Base-by-base conservation (phyloP, 2,888 invertebrate species). In the Dioctria rufipes region DNA sequence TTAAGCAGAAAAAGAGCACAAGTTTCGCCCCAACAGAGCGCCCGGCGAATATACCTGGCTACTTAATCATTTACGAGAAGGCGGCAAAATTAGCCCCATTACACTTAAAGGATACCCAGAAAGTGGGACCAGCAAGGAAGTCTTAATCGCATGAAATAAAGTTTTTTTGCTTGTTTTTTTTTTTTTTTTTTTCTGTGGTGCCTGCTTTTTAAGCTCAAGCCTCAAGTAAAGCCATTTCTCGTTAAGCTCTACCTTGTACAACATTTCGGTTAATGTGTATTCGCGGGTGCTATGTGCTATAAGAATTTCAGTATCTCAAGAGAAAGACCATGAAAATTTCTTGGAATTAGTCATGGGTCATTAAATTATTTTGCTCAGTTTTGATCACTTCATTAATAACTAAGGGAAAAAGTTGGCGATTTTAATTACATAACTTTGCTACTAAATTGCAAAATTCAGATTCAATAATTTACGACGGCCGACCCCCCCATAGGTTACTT, bases 121-220 rank as follows among this genome's bases (percentile, higher is more conserved):
- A 51, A 42, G 25, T 43, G 9, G 5, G 42, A 42, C 71, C 58
- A 66, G 63, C 54, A 25, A 25, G 25, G 25, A 25, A 39, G 63
- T 71, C 71, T 81, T 81, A 81, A 78, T 81, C 81, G 81, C 69
- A 42, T 66, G 51, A 77, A 77, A 80, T 77, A 77, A 80, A 63
- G 46, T 77, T 80, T 80, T 67, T 80, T 67, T 65, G 13, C 42
- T 77, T 67, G 42, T 80, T 66, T n/a, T 25, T 65, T 51, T 51
- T 77, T 61, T 43, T 77, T 0, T 40, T 42, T 61, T 60, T 25
- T 46, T 25, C 2, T 25, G 25, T 25, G 25, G 25, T 25, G 25
- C 25, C 25, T 25, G 25, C 43, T 54, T 66, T 66, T 66, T 66
- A 65, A 65, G 37, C 66, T 75, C 54, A 40, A 67, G 25, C 46